These are phyloP conservation scores for Lytechinus pictus DNA, from an alignment of 35 echinoderm and acorn worm genomes.

Conservation along the genomic window DNA sequence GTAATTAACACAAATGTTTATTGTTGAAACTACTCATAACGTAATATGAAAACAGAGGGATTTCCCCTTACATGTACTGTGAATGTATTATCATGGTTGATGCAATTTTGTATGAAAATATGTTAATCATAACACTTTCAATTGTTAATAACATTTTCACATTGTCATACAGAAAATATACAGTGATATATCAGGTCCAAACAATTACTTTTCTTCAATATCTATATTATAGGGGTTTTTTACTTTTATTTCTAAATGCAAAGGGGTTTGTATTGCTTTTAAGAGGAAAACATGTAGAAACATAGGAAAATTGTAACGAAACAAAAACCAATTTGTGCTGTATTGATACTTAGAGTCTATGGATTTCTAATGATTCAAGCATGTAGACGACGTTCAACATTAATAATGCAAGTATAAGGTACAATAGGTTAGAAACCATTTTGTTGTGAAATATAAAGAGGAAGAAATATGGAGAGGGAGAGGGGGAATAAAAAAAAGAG, in stretches of 20 bases:
- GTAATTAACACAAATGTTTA: too few relatives aligned
- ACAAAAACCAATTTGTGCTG: background rate
- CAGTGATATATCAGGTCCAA: too few relatives aligned
- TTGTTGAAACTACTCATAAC: background rate
- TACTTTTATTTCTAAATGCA: too few relatives aligned
- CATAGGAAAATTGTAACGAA: background rate
- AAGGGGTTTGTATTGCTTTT: too few relatives aligned
- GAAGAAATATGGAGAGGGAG: background rate
- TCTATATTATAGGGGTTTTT: too few relatives aligned
- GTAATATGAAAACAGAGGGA: background rate
- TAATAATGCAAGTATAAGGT: background rate
- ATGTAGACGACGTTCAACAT: too few relatives aligned
- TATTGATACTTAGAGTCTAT: background rate
- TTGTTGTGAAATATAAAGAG: background rate
- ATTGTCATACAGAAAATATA: too few relatives aligned
- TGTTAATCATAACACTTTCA: background rate
- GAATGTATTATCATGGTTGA: background rate
- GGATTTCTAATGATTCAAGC: too few relatives aligned
- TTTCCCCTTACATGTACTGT: background rate
- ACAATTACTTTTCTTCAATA: too few relatives aligned
- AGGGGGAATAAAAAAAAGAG: background rate
- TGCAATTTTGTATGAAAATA: too few relatives aligned
- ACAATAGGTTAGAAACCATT: background rate
- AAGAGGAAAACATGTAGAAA: too few relatives aligned
- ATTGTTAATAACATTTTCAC: background rate